phyloP scores from a whole-genome alignment of 2,113 vertebrate species.

The Polyodon spathula region DNA sequence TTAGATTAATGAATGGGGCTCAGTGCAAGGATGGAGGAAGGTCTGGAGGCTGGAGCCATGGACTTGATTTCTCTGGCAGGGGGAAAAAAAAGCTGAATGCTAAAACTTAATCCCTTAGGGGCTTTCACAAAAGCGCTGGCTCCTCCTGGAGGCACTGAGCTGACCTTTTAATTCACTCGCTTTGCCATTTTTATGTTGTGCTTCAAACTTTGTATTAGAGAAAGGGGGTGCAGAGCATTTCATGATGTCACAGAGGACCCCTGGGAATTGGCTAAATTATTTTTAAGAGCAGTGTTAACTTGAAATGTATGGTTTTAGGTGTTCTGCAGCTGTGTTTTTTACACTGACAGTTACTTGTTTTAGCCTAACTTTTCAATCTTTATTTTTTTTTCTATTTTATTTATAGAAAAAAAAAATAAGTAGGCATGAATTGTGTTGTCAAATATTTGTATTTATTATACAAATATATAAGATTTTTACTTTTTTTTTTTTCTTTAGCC shows the following conservation, averaged over 20 bases:
- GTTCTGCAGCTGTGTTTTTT: neutral
- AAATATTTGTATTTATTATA: neutral
- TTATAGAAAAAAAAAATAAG: too few species aligned
- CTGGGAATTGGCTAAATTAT: neutral
- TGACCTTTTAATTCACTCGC: conserved; percentile 68
- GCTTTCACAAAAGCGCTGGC: conserved; percentile 60
- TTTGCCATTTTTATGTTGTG: conserved; percentile 63
- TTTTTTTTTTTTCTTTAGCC: neutral
- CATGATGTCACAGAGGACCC: neutral
- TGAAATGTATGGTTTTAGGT: too few species aligned
- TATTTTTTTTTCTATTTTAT: too few species aligned
- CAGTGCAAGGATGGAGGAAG: conserved; percentile 55
- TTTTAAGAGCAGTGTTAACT: neutral
- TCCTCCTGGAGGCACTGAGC: conserved; percentile 55
- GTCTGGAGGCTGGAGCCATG: conserved; percentile 42
- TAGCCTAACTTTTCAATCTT: too few species aligned
- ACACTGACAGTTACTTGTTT: too few species aligned
- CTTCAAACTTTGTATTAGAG: conserved; percentile 42
- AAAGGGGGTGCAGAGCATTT: conserved; percentile 11
- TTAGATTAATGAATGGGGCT: conserved; percentile 64
- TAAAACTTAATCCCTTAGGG: conserved; percentile 54
- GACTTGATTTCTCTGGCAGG: conserved; percentile 56
- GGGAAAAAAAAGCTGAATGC: conserved; percentile 50
- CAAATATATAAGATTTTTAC: conserved; percentile 7
- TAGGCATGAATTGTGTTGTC: too few species aligned